phyloP scores from a whole-genome alignment of 2,888 invertebrate species.

The Thysanoteuthis rhombus region DNA sequence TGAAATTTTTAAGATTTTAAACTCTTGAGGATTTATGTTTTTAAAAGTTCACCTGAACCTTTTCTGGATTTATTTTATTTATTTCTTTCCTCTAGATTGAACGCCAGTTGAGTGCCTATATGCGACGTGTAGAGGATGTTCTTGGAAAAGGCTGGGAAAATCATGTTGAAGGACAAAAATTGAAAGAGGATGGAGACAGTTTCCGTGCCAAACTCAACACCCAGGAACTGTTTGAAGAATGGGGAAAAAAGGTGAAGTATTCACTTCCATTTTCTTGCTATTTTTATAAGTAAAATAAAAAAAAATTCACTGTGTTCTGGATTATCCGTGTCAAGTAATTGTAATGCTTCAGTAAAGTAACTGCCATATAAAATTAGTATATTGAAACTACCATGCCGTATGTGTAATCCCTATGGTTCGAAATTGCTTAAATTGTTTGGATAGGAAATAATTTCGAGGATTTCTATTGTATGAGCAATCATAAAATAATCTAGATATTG shows the following conservation, averaged over 20 bases:
- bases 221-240: slow-evolving; percentile 97
- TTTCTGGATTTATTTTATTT: slow-evolving; percentile 16
- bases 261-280: not conserved
- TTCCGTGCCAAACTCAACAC: slow-evolving; percentile 96
- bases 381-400: too few relatives aligned
- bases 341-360: too few relatives aligned
- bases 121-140: slow-evolving; percentile 97
- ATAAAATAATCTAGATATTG: too few relatives aligned
- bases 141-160: slow-evolving; percentile 99
- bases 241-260: slow-evolving; percentile 75
- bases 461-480: too few relatives aligned
- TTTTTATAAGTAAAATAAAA: too few relatives aligned
- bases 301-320: too few relatives aligned
- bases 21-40: not conserved
- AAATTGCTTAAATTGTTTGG: too few relatives aligned
- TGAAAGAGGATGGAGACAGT: slow-evolving; percentile 95
- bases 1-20: not conserved
- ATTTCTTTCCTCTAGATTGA: slow-evolving; percentile 80
- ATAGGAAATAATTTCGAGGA: too few relatives aligned
- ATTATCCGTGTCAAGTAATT: too few relatives aligned
- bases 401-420: too few relatives aligned
- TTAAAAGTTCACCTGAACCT: too few relatives aligned
- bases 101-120: slow-evolving; percentile 92
- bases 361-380: too few relatives aligned
- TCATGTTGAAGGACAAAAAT: slow-evolving; percentile 96